Evolutionary conservation across 2,113 vertebrate genomes (phyloP), one percentile per base, ranked within the genome.

Genomic region (Psittacus erithacus): DNA sequence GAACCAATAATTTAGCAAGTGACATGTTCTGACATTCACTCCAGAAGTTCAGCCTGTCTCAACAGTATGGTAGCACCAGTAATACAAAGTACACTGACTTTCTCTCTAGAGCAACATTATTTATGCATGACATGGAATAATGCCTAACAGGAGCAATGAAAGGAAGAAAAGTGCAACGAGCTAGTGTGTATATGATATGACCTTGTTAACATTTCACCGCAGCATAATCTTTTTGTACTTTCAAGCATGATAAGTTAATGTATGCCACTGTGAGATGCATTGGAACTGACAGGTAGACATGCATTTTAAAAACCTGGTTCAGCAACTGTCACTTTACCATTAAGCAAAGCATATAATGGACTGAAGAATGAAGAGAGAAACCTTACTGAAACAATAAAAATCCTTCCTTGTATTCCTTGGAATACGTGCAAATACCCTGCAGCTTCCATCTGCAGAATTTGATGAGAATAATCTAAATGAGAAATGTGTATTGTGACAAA

Each of bases 81-180:
- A 78, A 91, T 67, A 81, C 9, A 88, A 94, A 95, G 64, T 77
- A 86, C 62, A 67, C 22, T 77, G 93, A 41, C 53, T 95, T 88
- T 92, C 47, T 91, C 81, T 93, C 81, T 57, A 50, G 82, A 96
- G 81, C 86, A 92, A 55, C 81, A 90, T 91, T 92, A 94, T 88
- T 95, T 97, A 97, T 96, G 96, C 85, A 96, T 96, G 93, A 92
- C 87, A 92, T 76, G 43, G 83, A 92, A 95, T 94, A 96, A 96
- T 82, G 88, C 59, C 77, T 90, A 94, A 81, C 78, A 93, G 82
- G 65, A 93, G 68, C 64, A 96, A 95, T 82, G 80, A 96, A 97
- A 96, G 64, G 86, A 95, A 92, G 93, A 91, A 92, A 96, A 94
- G 90, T 94, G 90, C 95, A 97, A 90, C 7, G 49, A 95, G 82